Base-by-base conservation (phyloP, 2,797 vertebrate species). In the Hippopotamyrus pictus region DNA sequence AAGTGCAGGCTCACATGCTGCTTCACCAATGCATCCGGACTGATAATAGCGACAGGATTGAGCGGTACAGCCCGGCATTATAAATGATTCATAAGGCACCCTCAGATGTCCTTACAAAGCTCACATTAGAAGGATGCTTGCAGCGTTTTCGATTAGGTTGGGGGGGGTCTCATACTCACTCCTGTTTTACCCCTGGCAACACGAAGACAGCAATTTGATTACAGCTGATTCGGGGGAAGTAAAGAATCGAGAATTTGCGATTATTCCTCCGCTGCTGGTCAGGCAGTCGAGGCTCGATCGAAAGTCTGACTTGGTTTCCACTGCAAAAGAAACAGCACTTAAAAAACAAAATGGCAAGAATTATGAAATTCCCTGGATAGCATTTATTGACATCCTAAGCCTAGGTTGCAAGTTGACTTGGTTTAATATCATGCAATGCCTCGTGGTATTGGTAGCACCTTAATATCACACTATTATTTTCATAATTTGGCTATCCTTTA, bases 11-110 rank as follows among this genome's bases (percentile, higher is more conserved):
- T 88, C 86, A 54, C 25, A 76, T 14, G 4, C 51, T 88, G 89
- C 37, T 62, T 48, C 54, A 33, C 8, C 22, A 53, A 50, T 65
- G 89, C 89, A 62, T 88, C 76, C 50, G 5, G 76, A 88, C 86
- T 88, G 89, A 90, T 84, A 90, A 90, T 90, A 54, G 53, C 59
- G 53, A 88, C 83, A 25, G 54, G 86, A 88, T 22, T 88, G 86
- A 65, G 73, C 54, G 25, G 86, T 88, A 50, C 79, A 53, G 41
- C 89, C 62, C 54, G 41, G 19, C 25, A 44, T 90, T 90, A 88
- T 90, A 90, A 88, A 88, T 90, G 86, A 90, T 90, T 88, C 86
- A 90, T 90, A 88, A 50, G 69, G 25, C n/a, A 11, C 69, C 86
- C 86, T 83, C 53, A 88, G 86, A 69, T 90, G 89, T 88, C 50